phyloP scores from a whole-genome alignment of 2,888 invertebrate genomes.

The Rhaphigaster nebulosa region DNA sequence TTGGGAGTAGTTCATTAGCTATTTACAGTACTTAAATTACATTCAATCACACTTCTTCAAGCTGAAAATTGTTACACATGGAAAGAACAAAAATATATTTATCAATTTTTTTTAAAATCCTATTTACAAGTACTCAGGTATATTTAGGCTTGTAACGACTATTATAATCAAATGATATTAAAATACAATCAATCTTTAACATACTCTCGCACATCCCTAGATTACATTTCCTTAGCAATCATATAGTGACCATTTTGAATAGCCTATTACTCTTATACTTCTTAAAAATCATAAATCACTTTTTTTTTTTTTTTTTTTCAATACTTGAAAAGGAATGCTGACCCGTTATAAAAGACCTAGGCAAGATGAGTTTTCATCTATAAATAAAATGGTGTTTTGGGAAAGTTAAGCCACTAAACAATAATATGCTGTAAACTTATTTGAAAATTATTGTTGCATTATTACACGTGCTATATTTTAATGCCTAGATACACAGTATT shows the following conservation, averaged over 20 bases:
- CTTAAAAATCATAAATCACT: neutral
- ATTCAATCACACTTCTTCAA: slow-evolving; percentile 52
- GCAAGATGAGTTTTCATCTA: slow-evolving; percentile 30
- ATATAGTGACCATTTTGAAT: slow-evolving; percentile 25
- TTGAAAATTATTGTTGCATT: slow-evolving; percentile 55
- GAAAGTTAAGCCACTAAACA: slow-evolving; percentile 56
- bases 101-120: slow-evolving; percentile 31
- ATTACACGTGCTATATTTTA: slow-evolving; percentile 52
- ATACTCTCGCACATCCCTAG: slow-evolving; percentile 30
- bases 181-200: slow-evolving; percentile 34
- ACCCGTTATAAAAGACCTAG: slow-evolving; percentile 29
- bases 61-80: neutral
- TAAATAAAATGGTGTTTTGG: slow-evolving; percentile 51
- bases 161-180: slow-evolving; percentile 34
- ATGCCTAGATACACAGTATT: slow-evolving; percentile 59
- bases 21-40: slow-evolving; percentile 21
- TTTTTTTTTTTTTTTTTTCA: neutral
- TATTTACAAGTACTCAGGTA: slow-evolving; percentile 42
- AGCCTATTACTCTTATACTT: slow-evolving; percentile 8
- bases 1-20: slow-evolving; percentile 27
- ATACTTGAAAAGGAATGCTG: slow-evolving; percentile 10
- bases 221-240: neutral
- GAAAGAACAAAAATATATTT: slow-evolving; percentile 47
- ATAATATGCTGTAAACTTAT: slow-evolving; percentile 52
- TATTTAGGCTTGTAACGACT: slow-evolving; percentile 29